phyloP scores from a whole-genome alignment of 2,113 vertebrate species.

The Seriola rivoliana region DNA sequence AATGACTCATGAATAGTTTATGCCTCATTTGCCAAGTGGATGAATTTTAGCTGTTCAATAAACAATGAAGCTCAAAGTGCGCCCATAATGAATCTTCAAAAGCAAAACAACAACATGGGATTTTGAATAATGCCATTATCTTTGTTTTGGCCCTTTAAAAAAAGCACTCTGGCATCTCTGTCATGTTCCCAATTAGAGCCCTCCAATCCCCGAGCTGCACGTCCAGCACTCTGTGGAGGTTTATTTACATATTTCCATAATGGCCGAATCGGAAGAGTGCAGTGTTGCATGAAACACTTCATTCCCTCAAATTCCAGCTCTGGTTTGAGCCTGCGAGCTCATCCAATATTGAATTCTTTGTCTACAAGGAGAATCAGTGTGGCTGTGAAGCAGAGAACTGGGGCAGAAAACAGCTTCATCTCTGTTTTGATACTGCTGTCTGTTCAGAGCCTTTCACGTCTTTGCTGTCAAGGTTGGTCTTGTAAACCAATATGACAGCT shows the following conservation, averaged over 20 bases:
- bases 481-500: slow-evolving; percentile 54
- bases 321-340: slow-evolving; percentile 48
- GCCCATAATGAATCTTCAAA: slow-evolving; percentile 33
- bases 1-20: slow-evolving; percentile 57
- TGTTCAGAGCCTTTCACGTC: slow-evolving; percentile 47
- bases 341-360: slow-evolving; percentile 71
- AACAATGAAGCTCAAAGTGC: slow-evolving; percentile 63
- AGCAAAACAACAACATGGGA: slow-evolving; percentile 18
- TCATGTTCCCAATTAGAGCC: slow-evolving; percentile 58
- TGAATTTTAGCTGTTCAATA: slow-evolving; percentile 57
- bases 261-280: slow-evolving; percentile 56
- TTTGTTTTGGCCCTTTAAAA: slow-evolving; percentile 43
- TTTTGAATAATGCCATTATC: slow-evolving; percentile 50
- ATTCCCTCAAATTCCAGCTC: slow-evolving; percentile 51
- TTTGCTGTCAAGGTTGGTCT: slow-evolving; percentile 46
- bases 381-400: slow-evolving; percentile 65
- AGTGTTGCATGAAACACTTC: slow-evolving; percentile 62
- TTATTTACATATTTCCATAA: slow-evolving; percentile 74
- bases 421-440: slow-evolving; percentile 55
- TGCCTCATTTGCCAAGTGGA: slow-evolving; percentile 57
- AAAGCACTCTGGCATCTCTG: slow-evolving; percentile 39
- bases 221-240: slow-evolving; percentile 19
- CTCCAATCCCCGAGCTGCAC: slow-evolving; percentile 20
- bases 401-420: slow-evolving; percentile 65
- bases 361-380: slow-evolving; percentile 57